Evolutionary conservation across 2,888 invertebrate genomes (phyloP).

Genomic region (Tribolium freemani): DNA sequence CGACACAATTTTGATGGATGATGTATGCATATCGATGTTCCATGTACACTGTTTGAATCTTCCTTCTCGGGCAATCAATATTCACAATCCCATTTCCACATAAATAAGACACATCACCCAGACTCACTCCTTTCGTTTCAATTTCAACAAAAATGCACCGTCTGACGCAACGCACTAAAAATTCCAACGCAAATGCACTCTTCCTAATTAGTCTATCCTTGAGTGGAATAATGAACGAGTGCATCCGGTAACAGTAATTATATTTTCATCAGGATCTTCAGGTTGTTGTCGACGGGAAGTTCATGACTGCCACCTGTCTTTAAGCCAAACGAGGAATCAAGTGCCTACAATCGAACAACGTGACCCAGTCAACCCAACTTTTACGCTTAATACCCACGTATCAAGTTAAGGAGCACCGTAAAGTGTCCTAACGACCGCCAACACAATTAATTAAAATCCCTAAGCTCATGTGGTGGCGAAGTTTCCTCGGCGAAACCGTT

Average conservation of each 20-base stretch:
- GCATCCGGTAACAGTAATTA: conserved; percentile 4
- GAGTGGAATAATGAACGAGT: not conserved
- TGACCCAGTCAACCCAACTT: conserved; percentile 12
- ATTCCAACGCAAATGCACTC: conserved; percentile 1
- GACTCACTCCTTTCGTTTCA: not conserved
- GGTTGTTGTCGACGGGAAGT: conserved; percentile 7
- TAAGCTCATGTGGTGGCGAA: conserved; percentile 17
- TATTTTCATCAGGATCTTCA: conserved; percentile 8
- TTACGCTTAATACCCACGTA: conserved; percentile 23
- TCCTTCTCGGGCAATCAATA: conserved; percentile 31
- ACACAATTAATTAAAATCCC: conserved; percentile 29
- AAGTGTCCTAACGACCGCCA: conserved; percentile 27
- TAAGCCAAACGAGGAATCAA: not conserved
- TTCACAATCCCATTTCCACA: conserved; percentile 26
- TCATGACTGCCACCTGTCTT: not conserved
- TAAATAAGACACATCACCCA: conserved; percentile 27
- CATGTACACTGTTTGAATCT: conserved; percentile 33
- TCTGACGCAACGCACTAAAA: not conserved
- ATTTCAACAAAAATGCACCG: not conserved
- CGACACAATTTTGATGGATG: conserved; percentile 54
- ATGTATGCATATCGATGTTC: conserved; percentile 40
- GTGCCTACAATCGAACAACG: conserved; percentile 11
- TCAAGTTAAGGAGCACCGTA: conserved; percentile 25
- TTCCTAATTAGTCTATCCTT: conserved; percentile 1
- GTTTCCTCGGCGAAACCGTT: conserved; percentile 6